Percentiles rank a stretch among this genome's conserved stretches.
These are phyloP conservation scores for Lophotis ruficrista DNA, from an alignment of 2,113 vertebrate genomes.

Conservation along the genomic window DNA sequence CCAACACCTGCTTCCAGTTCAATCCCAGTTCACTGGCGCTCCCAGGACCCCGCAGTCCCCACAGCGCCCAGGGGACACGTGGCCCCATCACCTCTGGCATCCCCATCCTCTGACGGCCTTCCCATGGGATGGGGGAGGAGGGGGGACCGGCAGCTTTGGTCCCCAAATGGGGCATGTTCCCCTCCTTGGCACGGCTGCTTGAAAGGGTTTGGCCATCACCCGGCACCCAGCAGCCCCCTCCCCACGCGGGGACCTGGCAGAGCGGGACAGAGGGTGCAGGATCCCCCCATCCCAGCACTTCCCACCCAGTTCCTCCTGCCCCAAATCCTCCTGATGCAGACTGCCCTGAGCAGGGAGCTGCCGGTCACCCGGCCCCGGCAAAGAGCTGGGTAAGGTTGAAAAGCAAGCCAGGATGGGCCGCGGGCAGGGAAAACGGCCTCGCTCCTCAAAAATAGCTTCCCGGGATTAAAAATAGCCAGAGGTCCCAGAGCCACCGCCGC, in stretches of 20 bases:
- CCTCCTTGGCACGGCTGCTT: rapidly evolving
- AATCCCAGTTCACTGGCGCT: background rate
- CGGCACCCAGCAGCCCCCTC: rapidly evolving
- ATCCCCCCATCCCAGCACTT: background rate
- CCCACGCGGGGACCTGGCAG: rapidly evolving
- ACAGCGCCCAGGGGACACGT: background rate
- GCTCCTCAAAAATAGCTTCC: conserved; percentile 52
- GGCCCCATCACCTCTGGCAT: background rate
- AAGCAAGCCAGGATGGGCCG: conserved; percentile 42
- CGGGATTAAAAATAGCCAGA: conserved; percentile 52
- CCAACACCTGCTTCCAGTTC: conserved; percentile 45
- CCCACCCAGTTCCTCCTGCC: background rate
- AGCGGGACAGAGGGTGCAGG: background rate
- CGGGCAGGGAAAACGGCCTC: conserved; percentile 56
- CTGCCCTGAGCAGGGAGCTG: background rate
- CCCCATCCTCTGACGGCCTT: background rate
- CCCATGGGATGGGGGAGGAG: background rate
- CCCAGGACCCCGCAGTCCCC: conserved; percentile 9
- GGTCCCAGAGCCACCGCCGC: background rate
- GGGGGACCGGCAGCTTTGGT: background rate
- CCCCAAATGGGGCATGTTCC: background rate
- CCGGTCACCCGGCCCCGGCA: background rate
- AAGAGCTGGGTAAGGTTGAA: conserved; percentile 29
- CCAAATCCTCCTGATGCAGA: background rate
- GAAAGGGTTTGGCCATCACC: no score